Evolutionary conservation across 2,797 vertebrate genomes (phyloP).

Genomic region (Pangasius larnaudii): DNA sequence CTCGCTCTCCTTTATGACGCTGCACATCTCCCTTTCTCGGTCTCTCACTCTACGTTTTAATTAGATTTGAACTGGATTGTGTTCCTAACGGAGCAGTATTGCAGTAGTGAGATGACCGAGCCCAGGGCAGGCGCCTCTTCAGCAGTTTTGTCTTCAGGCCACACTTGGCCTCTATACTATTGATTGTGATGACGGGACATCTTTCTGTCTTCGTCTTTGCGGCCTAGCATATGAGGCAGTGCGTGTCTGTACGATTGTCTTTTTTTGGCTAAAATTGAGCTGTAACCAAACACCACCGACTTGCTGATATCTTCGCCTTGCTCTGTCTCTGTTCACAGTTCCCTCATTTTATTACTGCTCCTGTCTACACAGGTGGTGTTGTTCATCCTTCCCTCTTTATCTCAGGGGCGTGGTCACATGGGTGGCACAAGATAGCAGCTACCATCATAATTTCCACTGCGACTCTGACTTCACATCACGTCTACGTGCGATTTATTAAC

Average conservation of each 20-base stretch:
- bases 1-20: conserved; percentile 65
- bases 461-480: neutral
- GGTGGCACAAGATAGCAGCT: neutral
- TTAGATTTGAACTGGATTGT: conserved; percentile 31
- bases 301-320: neutral
- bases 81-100: conserved; percentile 27
- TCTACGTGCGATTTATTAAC: neutral
- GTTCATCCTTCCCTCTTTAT: neutral
- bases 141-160: conserved; percentile 32
- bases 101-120: neutral
- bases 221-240: neutral
- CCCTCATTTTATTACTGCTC: neutral
- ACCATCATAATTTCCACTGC: neutral
- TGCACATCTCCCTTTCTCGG: neutral
- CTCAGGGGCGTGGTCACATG: neutral
- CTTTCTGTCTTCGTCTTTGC: neutral
- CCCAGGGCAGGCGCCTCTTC: conserved; percentile 6
- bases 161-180: conserved; percentile 24
- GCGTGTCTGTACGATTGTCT: neutral
- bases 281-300: conserved; percentile 25
- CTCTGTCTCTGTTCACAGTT: neutral
- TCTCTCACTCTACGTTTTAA: neutral
- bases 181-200: conserved; percentile 40
- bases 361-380: neutral
- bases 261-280: conserved; percentile 12